These are phyloP conservation scores for Acrossocheilus fasciatus DNA, from an alignment of 2,797 vertebrate species.

Conservation along the genomic window DNA sequence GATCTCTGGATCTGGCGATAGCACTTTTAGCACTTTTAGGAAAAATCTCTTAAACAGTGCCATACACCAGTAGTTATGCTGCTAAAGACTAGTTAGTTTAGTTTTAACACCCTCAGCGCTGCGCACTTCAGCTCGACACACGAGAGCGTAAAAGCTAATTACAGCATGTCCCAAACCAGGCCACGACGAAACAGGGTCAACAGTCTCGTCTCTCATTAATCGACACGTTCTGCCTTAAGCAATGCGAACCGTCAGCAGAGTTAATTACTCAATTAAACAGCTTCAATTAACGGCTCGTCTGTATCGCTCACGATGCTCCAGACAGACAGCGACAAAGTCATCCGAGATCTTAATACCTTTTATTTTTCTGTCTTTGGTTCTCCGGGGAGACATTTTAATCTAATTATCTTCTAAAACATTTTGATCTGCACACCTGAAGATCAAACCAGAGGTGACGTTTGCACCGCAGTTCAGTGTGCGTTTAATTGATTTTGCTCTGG, in stretches of 20 bases:
- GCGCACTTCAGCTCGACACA: slow-evolving; percentile 57
- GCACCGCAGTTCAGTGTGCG: not conserved
- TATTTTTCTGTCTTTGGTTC: slow-evolving; percentile 41
- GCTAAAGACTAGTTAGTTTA: slow-evolving; percentile 20
- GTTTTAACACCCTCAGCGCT: slow-evolving; percentile 36
- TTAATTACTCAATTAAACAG: slow-evolving; percentile 60
- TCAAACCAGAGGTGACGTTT: not conserved
- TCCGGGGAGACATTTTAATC: slow-evolving; percentile 39
- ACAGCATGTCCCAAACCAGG: slow-evolving; percentile 69
- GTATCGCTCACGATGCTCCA: not conserved
- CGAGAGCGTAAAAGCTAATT: slow-evolving; percentile 67
- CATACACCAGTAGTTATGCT: not conserved
- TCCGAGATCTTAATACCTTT: slow-evolving; percentile 9
- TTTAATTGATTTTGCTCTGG: slow-evolving; percentile 19
- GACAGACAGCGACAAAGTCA: slow-evolving; percentile 40
- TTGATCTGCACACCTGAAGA: slow-evolving; percentile 37
- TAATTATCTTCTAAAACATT: slow-evolving; percentile 48
- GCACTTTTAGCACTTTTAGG: too few relatives aligned
- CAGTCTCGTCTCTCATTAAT: slow-evolving; percentile 62
- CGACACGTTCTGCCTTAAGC: slow-evolving; percentile 55
- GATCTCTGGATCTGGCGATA: too few relatives aligned
- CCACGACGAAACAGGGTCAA: slow-evolving; percentile 69
- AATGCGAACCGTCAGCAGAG: slow-evolving; percentile 47
- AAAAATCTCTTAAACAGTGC: slow-evolving; percentile 22
- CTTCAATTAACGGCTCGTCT: slow-evolving; percentile 52